Percentiles rank a stretch among this genome's conserved stretches.
Conservation (phyloP, 2,113 vertebrate species). For the Sigmodon hispidus region DNA sequence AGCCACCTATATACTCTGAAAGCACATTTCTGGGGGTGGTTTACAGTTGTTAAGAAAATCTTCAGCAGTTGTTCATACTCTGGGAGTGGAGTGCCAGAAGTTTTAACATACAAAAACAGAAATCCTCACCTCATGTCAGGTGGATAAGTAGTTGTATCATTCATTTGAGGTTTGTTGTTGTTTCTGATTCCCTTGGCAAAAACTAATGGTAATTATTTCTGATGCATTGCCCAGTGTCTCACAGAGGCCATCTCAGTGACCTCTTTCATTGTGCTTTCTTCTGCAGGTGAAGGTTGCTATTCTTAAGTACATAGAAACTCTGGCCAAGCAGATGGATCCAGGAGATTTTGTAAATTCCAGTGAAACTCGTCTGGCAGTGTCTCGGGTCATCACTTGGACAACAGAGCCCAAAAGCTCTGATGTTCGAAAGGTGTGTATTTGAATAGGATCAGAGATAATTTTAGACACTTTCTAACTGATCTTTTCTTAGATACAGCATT, state of each 20-base stretch:
- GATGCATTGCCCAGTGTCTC: neutral
- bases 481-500: neutral
- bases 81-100: constrained; percentile 6
- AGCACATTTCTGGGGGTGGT: neutral
- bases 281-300: constrained; percentile 97
- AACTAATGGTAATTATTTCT: constrained; percentile 12
- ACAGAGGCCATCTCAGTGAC: neutral
- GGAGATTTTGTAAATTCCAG: constrained; percentile 97
- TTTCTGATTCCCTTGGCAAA: neutral
- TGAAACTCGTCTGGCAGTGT: constrained; percentile 96
- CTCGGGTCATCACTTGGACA: constrained; percentile 98
- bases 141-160: constrained; percentile 11
- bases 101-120: constrained; percentile 33
- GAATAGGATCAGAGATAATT: constrained; percentile 17
- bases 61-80: constrained; percentile 19
- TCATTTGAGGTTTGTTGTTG: neutral
- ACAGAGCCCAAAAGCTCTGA: constrained; percentile 98
- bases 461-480: neutral
- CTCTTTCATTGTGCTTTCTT: constrained; percentile 64
- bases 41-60: constrained; percentile 19
- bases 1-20: neutral
- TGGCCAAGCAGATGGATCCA: constrained; percentile 97
- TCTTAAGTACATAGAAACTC: constrained; percentile 96
- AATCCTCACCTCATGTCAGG: neutral
- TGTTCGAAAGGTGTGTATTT: constrained; percentile 93